Base-by-base conservation (phyloP, 2,113 vertebrate genomes). In the Albula goreensis region DNA sequence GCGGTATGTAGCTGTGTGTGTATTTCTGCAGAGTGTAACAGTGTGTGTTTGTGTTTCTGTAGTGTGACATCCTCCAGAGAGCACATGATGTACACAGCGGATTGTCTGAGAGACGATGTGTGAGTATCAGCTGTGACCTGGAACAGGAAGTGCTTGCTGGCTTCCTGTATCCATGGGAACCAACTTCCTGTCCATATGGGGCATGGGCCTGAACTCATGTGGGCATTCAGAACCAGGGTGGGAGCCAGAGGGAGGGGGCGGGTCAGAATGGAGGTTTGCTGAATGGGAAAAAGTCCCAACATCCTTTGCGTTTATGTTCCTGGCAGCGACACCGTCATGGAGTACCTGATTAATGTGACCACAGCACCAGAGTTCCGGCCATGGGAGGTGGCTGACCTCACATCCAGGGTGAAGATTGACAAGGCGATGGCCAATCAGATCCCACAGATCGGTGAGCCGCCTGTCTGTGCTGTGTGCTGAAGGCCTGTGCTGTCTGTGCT, bases 311-410 rank as follows among this genome's bases (percentile, higher is more conserved):
- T 74, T 12, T 49, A 41, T 50, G 60, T 17, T 88, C 78, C 22
- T 66, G 92, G 4, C 90, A 99, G 99, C 53, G 98, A 99, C 83
- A 98, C 97, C 1, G 96, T 99, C 60, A 98, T 99, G 98, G 99
- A 99, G 91, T 98, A 97, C 93, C 95, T 99, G 89, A 98, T 99
- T 89, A 99, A 99, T 15, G 97, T 99, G 88, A 98, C 98, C 41
- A 98, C 97, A 15, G 97, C 98, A 6, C 96, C 96, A 2, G 99
- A 99, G 91, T 99, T 99, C 87, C 95, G 98, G 25, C 90, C 89
- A 0, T 99, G 99, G 99, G 99, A 99, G 91, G 96, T 99, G 78
- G 90, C 94, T 57, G 96, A 94, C 0, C 94, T 98, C 87, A 94
- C 94, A 10, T 81, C 96, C 50, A 92, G 90, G 80, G 77, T 99